Evolutionary conservation across 2,113 vertebrate genomes (phyloP).

Genomic region (Hyaena hyaena): DNA sequence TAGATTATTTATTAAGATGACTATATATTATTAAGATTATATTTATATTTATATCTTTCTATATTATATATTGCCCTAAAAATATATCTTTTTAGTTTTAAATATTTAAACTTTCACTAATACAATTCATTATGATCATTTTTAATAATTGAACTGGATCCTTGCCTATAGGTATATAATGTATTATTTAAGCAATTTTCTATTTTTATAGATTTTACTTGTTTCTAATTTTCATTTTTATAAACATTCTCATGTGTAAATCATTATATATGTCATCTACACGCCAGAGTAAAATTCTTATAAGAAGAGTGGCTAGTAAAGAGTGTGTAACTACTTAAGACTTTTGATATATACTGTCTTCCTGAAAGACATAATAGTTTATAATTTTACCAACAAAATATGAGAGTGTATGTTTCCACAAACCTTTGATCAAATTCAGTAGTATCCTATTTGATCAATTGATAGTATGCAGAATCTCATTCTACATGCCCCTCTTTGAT

Average conservation of each 20-base stretch:
- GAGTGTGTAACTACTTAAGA: background rate
- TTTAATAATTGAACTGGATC: background rate
- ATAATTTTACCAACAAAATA: background rate
- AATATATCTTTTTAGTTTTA: background rate
- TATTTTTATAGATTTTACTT: background rate
- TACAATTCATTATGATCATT: background rate
- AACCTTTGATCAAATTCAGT: background rate
- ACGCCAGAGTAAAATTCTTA: background rate
- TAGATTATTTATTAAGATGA: background rate
- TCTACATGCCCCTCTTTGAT: background rate
- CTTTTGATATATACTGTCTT: background rate
- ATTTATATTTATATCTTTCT: background rate
- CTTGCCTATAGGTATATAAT: background rate
- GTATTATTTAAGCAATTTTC: background rate
- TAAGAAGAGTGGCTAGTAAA: background rate
- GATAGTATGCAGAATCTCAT: background rate
- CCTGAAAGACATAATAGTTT: background rate
- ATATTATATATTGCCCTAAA: background rate
- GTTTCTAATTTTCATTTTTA: slow-evolving; percentile 11
- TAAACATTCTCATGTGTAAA: background rate
- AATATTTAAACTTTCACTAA: background rate
- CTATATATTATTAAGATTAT: background rate
- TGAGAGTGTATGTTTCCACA: background rate
- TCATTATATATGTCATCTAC: background rate
- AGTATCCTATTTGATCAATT: background rate